Conservation (phyloP, 2,888 invertebrate genomes). For the Melanchra persicariae region DNA sequence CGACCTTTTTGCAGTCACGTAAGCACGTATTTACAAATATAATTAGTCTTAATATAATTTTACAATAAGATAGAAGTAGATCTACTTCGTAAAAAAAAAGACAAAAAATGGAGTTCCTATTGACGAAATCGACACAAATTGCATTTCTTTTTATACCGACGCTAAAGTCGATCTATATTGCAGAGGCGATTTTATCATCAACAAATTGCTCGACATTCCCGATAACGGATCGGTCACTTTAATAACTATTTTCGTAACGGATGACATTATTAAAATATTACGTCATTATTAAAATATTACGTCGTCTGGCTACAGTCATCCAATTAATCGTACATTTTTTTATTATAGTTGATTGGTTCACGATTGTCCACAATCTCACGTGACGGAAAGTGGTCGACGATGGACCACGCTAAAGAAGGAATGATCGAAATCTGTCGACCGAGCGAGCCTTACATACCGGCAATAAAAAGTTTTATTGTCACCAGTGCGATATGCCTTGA, state of each 20-base stretch:
- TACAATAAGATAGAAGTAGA: too few species aligned
- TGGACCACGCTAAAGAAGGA: constrained; percentile 29
- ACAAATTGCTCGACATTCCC: constrained; percentile 52
- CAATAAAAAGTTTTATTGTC: constrained; percentile 60
- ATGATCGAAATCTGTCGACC: constrained; percentile 40
- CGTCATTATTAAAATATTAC: constrained; percentile 17
- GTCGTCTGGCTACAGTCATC: neutral
- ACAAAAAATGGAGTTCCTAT: neutral
- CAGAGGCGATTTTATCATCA: constrained; percentile 24
- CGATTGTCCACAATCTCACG: too few species aligned
- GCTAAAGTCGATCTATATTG: constrained; percentile 35
- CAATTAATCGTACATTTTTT: constrained; percentile 9
- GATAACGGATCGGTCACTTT: constrained; percentile 50
- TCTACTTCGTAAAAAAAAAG: constrained; percentile 2
- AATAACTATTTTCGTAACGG: constrained; percentile 37
- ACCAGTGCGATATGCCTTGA: constrained; percentile 57
- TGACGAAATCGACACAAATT: constrained; percentile 34
- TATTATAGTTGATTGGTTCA: neutral
- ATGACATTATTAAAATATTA: constrained; percentile 23
- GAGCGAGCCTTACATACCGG: constrained; percentile 48
- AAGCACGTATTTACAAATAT: constrained; percentile 21
- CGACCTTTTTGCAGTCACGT: constrained; percentile 30
- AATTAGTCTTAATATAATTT: constrained; percentile 38
- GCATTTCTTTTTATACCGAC: constrained; percentile 27
- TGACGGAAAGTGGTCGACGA: too few species aligned